Conservation (phyloP, 2,113 vertebrate genomes). For the Nothocercus julius region DNA sequence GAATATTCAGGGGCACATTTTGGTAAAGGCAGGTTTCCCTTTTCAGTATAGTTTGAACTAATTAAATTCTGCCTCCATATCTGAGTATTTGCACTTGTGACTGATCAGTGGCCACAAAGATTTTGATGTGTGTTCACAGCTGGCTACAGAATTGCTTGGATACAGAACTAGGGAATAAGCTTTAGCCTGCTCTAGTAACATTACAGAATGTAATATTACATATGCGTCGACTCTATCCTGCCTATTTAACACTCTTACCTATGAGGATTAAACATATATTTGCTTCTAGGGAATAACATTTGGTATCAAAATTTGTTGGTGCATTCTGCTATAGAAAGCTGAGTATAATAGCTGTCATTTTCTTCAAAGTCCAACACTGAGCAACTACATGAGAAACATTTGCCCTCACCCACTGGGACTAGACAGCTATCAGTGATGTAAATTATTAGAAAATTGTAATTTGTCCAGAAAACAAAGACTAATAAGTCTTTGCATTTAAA, state of each 20-base stretch:
- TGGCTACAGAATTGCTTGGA: background rate
- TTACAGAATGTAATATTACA: background rate
- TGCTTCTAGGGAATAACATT: background rate
- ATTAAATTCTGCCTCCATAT: background rate
- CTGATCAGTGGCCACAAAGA: background rate
- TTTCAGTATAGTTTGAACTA: background rate
- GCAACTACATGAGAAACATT: background rate
- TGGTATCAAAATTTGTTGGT: background rate
- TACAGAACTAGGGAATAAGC: background rate
- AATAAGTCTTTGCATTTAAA: background rate
- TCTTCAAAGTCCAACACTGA: background rate
- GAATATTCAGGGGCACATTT: background rate
- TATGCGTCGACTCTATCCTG: background rate
- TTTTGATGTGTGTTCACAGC: background rate
- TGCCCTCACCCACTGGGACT: background rate
- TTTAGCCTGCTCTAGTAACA: background rate
- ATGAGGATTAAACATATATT: conserved; percentile 14
- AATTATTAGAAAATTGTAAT: background rate
- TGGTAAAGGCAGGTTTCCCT: background rate
- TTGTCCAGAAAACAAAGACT: background rate
- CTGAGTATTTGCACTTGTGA: background rate
- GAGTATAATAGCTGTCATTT: background rate
- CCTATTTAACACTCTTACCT: background rate
- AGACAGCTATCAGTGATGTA: background rate
- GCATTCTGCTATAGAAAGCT: background rate